Evolutionary conservation across 2,113 vertebrate species (phyloP).

Genomic region (Thymallus thymallus): DNA sequence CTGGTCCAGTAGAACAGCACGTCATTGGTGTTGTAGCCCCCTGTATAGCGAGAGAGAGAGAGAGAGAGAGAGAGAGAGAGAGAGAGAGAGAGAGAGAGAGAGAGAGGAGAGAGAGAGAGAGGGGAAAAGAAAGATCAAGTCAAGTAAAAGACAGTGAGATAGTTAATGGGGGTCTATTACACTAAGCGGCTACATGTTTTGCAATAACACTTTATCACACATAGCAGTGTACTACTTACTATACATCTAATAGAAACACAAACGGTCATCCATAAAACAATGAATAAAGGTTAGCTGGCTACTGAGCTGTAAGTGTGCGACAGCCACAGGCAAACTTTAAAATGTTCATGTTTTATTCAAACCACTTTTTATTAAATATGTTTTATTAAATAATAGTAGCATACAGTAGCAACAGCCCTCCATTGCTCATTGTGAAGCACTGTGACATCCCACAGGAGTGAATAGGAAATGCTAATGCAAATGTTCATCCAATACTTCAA

Average conservation of each 20-base stretch:
- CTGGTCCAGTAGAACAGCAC: slow-evolving; percentile 90
- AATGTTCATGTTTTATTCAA: slow-evolving; percentile 16
- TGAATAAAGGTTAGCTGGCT: neutral
- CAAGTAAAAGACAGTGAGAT: neutral
- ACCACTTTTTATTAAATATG: too few relatives aligned
- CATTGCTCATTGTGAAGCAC: slow-evolving; percentile 9
- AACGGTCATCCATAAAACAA: neutral
- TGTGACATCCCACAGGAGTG: slow-evolving; percentile 14
- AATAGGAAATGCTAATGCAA: slow-evolving; percentile 26
- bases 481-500: too few relatives aligned
- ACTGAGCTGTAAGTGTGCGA: neutral
- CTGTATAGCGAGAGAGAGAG: slow-evolving; percentile 50
- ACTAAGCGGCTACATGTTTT: too few relatives aligned
- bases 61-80: slow-evolving; percentile 13
- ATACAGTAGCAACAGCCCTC: slow-evolving; percentile 1
- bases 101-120: neutral
- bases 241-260: neutral
- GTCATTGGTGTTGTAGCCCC: slow-evolving; percentile 90
- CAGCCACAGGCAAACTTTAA: neutral
- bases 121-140: neutral
- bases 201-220: too few relatives aligned
- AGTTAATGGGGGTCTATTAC: neutral
- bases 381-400: neutral
- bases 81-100: neutral
- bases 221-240: neutral